phyloP scores from a whole-genome alignment of 2,888 invertebrate genomes.

The Eucriotettix oculatus region DNA sequence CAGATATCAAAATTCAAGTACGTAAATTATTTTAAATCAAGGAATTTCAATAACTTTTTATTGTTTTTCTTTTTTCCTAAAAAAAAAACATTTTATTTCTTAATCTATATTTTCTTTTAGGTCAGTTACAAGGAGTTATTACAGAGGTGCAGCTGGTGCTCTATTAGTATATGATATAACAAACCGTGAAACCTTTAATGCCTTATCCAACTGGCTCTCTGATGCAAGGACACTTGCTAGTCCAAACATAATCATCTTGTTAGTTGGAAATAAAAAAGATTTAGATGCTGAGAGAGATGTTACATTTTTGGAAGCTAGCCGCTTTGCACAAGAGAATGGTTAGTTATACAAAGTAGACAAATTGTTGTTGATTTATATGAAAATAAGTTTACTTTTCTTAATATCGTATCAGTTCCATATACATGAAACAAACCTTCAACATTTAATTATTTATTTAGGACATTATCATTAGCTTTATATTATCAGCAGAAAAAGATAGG shows the following conservation, averaged over 20 bases:
- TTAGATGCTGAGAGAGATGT: constrained; percentile 66
- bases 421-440: too few species aligned
- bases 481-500: too few species aligned
- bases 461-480: too few species aligned
- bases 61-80: not conserved
- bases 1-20: too few species aligned
- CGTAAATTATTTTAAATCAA: not conserved
- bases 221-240: constrained; percentile 67
- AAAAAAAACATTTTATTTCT: not conserved
- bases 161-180: constrained; percentile 30
- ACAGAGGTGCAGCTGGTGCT: constrained; percentile 39
- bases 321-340: constrained; percentile 77
- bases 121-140: constrained; percentile 58
- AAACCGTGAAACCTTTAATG: constrained; percentile 34
- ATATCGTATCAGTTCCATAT: too few species aligned
- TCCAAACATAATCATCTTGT: constrained; percentile 61
- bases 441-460: too few species aligned
- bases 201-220: constrained; percentile 39
- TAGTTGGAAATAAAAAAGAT: constrained; percentile 72
- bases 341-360: constrained; percentile 13
- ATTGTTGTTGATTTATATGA: too few species aligned
- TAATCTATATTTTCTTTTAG: constrained; percentile 23
- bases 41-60: not conserved
- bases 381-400: too few species aligned
- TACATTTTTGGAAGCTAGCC: constrained; percentile 64